Conservation (phyloP, 2,797 vertebrate species). For the Thamnophis elegans region DNA sequence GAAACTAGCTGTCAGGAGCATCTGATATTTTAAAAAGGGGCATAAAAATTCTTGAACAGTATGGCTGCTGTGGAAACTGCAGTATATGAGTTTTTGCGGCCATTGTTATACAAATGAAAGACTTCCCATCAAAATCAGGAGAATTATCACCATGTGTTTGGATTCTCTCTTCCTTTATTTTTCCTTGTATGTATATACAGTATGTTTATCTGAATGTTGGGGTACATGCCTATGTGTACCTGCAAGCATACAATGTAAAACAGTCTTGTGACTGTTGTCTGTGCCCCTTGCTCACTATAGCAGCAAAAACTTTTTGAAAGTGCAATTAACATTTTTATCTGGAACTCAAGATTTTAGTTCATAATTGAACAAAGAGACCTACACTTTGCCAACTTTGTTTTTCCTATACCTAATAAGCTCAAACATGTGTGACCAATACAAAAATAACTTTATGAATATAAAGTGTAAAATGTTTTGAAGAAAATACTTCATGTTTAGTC, state of each 20-base stretch:
- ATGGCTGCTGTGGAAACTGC: conserved; percentile 37
- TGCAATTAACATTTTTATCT: background rate
- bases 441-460: conserved; percentile 18
- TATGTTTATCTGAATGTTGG: background rate
- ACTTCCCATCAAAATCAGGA: background rate
- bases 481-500: conserved; percentile 33
- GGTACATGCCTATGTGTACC: background rate
- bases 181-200: conserved; percentile 16
- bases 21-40: conserved; percentile 55
- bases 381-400: conserved; percentile 23
- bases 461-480: conserved; percentile 19
- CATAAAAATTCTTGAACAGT: conserved; percentile 48
- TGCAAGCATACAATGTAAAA: conserved; percentile 38
- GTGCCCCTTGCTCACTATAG: background rate
- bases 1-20: conserved; percentile 43
- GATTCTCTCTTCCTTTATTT: background rate
- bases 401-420: background rate
- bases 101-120: conserved; percentile 20
- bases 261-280: conserved; percentile 40
- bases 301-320: background rate
- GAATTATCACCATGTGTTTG: conserved; percentile 36
- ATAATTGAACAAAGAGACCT: conserved; percentile 1
- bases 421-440: conserved; percentile 20
- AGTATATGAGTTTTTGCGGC: conserved; percentile 51
- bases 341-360: background rate